Base-by-base conservation (phyloP, 2,113 vertebrate species). In the Coregonus clupeaformis region DNA sequence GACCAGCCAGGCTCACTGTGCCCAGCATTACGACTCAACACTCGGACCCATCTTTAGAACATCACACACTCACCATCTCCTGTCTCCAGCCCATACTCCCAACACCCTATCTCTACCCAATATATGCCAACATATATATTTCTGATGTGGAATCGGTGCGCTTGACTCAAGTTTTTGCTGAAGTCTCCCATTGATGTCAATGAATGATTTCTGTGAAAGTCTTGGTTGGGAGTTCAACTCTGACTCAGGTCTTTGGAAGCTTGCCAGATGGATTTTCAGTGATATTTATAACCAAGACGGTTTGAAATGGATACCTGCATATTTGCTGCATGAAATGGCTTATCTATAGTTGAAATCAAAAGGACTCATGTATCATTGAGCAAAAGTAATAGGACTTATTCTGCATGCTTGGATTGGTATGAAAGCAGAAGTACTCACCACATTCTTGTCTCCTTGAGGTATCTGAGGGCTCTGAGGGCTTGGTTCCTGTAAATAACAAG, bases 371-470 rank as follows among this genome's bases (percentile, higher is more conserved):
- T 11, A 13, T 65, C 29, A 24, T 30, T 14, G 29, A 32, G 66
- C 55, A 52, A 63, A 77, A 68, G 22, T 9, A n/a, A 60, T 9
- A 42, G 32, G 18, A 68, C 2, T 13, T 45, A 42, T 68, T 42
- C 42, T 74, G 49, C 13, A 55, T 55, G 36, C 30, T 74, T 24
- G 68, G 11, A 22, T 25, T 27, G 32, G 60, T 6, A 25, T 47
- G 5, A 42, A 42, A n/a, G 16, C 20, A 32, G 24, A 59, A 64
- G 57, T 69, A 91, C 90, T 91, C 81, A 91, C 89, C 88, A 87
- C 88, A 32, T 89, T 87, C 82, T 88, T 89, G 73, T 25, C 83
- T 73, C 86, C 90, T 79, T 90, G 90, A 73, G 86, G 36, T 72
- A 86, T 83, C 82, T 18, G 49, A 14, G 85, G 88, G 59, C 20